These are phyloP conservation scores for Paralichthys olivaceus DNA, from an alignment of 2,113 vertebrate genomes.

Conservation along the genomic window DNA sequence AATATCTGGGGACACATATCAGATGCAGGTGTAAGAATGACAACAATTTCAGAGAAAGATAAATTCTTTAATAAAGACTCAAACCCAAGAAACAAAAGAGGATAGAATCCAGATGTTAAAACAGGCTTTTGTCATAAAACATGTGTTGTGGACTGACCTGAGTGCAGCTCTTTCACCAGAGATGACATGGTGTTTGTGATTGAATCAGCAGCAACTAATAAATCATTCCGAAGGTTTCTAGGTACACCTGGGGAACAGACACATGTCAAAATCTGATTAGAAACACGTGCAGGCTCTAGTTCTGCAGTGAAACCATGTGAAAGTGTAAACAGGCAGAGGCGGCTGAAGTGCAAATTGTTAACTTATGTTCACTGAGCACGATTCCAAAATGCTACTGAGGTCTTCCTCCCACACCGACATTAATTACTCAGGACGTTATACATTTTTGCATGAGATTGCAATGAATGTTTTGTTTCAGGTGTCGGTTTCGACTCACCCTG, in stretches of 20 bases:
- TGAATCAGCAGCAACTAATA: conserved; percentile 95
- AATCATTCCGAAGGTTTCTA: conserved; percentile 93
- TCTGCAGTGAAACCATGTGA: background rate
- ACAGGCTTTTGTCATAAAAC: background rate
- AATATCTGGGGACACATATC: background rate
- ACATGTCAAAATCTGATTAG: background rate
- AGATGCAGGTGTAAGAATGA: background rate
- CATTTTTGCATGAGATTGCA: background rate
- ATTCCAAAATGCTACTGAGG: too few relatives aligned
- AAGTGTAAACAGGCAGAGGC: too few relatives aligned
- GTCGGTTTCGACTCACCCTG: conserved; percentile 83
- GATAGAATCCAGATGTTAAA: conserved; percentile 11
- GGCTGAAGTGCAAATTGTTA: too few relatives aligned
- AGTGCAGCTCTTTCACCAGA: conserved; percentile 96
- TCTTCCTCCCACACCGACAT: background rate
- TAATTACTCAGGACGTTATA: background rate
- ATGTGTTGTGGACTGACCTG: conserved; percentile 80
- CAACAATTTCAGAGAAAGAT: background rate
- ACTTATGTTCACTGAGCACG: background rate
- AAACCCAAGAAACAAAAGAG: background rate
- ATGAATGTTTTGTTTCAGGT: background rate
- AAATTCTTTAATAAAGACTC: background rate
- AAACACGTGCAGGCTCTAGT: background rate
- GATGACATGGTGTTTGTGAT: conserved; percentile 98
- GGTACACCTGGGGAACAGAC: conserved; percentile 84